phyloP scores from a whole-genome alignment of 35 echinoderm and acorn worm species.

The Hemicentrotus pulcherrimus region DNA sequence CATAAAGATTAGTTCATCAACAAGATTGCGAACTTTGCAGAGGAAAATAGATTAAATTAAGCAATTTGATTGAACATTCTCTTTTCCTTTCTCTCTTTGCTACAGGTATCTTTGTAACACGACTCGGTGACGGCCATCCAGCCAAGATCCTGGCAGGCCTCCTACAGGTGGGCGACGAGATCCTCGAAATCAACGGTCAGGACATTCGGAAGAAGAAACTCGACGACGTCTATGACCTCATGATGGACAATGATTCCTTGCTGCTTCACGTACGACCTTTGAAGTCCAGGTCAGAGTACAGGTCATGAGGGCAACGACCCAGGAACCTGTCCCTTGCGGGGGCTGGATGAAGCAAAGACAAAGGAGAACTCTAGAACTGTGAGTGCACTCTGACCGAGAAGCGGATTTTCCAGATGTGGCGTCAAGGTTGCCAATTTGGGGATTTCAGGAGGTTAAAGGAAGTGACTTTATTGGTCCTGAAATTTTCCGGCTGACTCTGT shows the following conservation, averaged over 20 bases:
- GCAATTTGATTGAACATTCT: background rate
- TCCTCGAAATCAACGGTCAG: conserved; percentile 85
- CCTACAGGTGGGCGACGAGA: conserved; percentile 90
- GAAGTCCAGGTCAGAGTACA: conserved; percentile 8
- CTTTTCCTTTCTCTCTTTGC: background rate
- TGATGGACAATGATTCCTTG: conserved; percentile 85
- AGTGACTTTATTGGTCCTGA: background rate
- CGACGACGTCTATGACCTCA: conserved; percentile 94
- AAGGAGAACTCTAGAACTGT: background rate
- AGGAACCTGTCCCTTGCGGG: background rate
- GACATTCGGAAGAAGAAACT: conserved; percentile 66
- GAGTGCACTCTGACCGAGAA: background rate
- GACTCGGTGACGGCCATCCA: conserved; percentile 96
- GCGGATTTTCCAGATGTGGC: background rate
- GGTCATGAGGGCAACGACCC: background rate
- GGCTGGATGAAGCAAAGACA: background rate
- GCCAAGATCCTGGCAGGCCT: conserved; percentile 90
- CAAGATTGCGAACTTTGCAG: background rate
- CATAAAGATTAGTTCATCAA: background rate
- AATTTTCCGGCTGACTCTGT: background rate
- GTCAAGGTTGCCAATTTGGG: background rate
- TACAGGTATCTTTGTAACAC: conserved; percentile 94
- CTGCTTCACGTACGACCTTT: conserved; percentile 80
- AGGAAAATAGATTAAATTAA: background rate
- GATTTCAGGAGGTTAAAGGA: background rate